Evolutionary conservation across 2,113 vertebrate genomes (phyloP), one percentile per base, ranked within the genome.

Genomic region (Sakesphorus luctuosus): DNA sequence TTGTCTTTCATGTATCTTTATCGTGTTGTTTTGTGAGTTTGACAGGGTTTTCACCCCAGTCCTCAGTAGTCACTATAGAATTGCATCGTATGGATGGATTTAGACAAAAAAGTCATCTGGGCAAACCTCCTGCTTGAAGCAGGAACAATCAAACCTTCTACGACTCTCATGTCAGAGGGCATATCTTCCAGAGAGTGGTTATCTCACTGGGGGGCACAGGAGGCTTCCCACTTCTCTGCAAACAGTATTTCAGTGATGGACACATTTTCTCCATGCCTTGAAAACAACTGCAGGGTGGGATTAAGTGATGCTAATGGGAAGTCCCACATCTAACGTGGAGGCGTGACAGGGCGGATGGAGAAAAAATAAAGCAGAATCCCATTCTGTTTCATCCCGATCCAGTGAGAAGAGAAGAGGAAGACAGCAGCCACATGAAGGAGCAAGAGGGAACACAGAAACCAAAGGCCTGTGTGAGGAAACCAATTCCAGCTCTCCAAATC

Each of bases 381-480:
- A 1, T 90, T 79, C n/a, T 36, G 59, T 93, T 97, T 97, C 82
- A 97, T 95, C 90, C 90, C 1, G 3, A 55, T 95, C 92, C 95
- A 96, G 68, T 52, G 61, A 88, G 58, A 87, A 76, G 47, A 86
- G 75, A 82, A 35, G 20, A 86, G n/a, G 77, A 90, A 86, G 73
- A 20, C 52, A 92, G 68, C 58, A 83, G 79, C 75, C 93, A 96
- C 93, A 96, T 84, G 90, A 96, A 97, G 82, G 72, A 91, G 18
- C 21, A 53, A 87, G 69, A 74, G 6, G 12, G 36, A 90, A 5
- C 3, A 7, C 43, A 89, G 73, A 91, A 77, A 75, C 28, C 69
- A 92, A 78, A 94, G 84, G 66, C 9, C 62, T 56, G 10, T 12
- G 10, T 0, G 2, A 82, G 62, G 73, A 94, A 94, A 93, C 77